Evolutionary conservation across 2,888 invertebrate genomes (phyloP).

Genomic region (Spodoptera picta): DNA sequence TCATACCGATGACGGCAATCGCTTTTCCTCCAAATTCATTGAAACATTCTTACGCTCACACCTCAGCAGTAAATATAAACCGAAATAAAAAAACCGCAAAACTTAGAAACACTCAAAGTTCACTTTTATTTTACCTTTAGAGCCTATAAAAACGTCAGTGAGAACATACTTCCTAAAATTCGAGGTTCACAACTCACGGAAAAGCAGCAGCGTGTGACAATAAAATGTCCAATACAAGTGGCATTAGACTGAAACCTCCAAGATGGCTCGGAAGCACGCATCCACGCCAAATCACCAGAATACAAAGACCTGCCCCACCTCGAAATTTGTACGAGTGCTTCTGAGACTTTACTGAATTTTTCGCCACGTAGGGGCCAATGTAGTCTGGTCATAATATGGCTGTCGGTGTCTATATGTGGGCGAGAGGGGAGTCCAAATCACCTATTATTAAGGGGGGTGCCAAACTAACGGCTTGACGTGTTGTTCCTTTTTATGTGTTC

Average conservation of each 20-base stretch:
- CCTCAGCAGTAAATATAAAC: slow-evolving; percentile 62
- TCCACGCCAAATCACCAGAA: slow-evolving; percentile 63
- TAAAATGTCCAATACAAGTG: slow-evolving; percentile 86
- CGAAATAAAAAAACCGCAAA: slow-evolving; percentile 70
- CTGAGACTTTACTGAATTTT: slow-evolving; percentile 6
- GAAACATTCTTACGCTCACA: slow-evolving; percentile 54
- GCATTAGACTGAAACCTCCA: slow-evolving; percentile 78
- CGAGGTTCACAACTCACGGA: slow-evolving; percentile 77
- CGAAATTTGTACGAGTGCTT: slow-evolving; percentile 2
- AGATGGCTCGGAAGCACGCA: slow-evolving; percentile 84
- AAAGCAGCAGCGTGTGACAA: slow-evolving; percentile 82
- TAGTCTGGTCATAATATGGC: slow-evolving; percentile 63
- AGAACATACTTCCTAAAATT: slow-evolving; percentile 80
- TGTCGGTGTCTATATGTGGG: slow-evolving; percentile 69
- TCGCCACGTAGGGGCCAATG: slow-evolving; percentile 61
- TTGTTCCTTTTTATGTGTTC: slow-evolving; percentile 85
- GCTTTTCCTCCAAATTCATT: slow-evolving; percentile 42
- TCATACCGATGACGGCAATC: slow-evolving; percentile 24
- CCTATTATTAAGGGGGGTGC: slow-evolving; percentile 87
- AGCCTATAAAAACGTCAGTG: slow-evolving; percentile 83
- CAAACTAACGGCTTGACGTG: slow-evolving; percentile 84
- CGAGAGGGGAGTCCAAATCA: slow-evolving; percentile 76
- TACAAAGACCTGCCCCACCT: slow-evolving; percentile 60
- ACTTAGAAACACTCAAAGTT: slow-evolving; percentile 80
- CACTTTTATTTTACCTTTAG: slow-evolving; percentile 81